These are phyloP conservation scores for Frieseomelitta varia DNA, from an alignment of 1,140 invertebrate species.

Conservation along the genomic window DNA sequence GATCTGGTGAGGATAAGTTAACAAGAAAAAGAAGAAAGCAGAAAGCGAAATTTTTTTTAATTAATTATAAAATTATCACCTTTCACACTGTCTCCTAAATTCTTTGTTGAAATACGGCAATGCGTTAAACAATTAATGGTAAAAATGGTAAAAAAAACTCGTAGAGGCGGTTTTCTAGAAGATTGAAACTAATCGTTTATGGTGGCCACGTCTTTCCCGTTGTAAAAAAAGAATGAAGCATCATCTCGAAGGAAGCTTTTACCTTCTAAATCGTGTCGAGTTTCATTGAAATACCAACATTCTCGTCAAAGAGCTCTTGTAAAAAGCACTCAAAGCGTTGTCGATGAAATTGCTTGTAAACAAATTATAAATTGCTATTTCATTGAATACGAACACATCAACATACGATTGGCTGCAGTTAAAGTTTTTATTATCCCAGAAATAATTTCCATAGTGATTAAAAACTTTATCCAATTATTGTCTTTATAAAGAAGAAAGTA, in stretches of 20 bases:
- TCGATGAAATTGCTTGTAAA: not conserved
- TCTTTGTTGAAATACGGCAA: too few relatives aligned
- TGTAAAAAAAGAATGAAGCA: not conserved
- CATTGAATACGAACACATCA: not conserved
- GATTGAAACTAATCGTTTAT: conserved; percentile 4
- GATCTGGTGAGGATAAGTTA: not conserved
- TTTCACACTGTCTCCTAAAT: not conserved
- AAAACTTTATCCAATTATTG: not conserved
- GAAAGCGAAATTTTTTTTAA: not conserved
- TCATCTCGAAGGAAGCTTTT: conserved; percentile 19
- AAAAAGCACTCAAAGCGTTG: conserved; percentile 20
- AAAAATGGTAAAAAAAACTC: not conserved
- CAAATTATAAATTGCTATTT: conserved; percentile 14
- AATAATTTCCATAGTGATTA: not conserved
- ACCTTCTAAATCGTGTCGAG: conserved; percentile 19
- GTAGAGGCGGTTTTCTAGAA: not conserved
- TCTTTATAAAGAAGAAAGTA: not conserved
- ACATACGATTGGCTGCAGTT: too few relatives aligned
- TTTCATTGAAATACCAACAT: conserved; percentile 8
- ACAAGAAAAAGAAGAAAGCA: not conserved
- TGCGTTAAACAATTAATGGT: not conserved
- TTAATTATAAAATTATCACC: not conserved
- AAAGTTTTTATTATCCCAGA: not conserved
- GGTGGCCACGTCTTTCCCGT: not conserved
- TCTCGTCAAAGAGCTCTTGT: conserved; percentile 4